Percentiles rank a stretch among this genome's conserved stretches.
Conservation (phyloP, 2,888 invertebrate species). For the Mesoligia furuncula region DNA sequence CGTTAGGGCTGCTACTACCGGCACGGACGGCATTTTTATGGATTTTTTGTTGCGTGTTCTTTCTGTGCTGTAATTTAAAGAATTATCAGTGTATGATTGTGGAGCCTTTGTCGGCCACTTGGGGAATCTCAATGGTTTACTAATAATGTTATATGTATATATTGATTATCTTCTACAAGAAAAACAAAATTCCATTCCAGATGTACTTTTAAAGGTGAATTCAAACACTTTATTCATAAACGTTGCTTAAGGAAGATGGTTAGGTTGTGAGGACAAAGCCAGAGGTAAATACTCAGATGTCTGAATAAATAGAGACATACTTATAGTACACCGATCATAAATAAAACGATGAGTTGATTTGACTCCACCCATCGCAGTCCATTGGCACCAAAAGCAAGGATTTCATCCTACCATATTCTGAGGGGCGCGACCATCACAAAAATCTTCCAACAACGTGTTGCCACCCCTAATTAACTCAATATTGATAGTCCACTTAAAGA, state of each 20-base stretch:
- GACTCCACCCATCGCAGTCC: not conserved
- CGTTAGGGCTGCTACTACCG: slow-evolving; percentile 30
- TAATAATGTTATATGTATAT: not conserved
- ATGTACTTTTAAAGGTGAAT: no score
- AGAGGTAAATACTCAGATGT: not conserved
- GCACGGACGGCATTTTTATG: not conserved
- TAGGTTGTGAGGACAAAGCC: not conserved
- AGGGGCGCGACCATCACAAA: not conserved
- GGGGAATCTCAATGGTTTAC: not conserved
- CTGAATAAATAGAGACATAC: not conserved
- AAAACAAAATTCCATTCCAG: not conserved
- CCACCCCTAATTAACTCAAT: slow-evolving; percentile 33
- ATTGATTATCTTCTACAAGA: not conserved
- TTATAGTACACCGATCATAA: not conserved
- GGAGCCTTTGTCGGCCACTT: not conserved
- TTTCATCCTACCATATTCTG: not conserved
- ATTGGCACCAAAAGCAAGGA: not conserved
- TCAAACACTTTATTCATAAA: no score
- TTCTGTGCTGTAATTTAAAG: not conserved
- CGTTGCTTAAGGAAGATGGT: no score
- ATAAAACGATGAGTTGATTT: not conserved
- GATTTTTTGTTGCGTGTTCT: not conserved
- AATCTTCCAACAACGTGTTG: not conserved
- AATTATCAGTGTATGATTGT: not conserved
- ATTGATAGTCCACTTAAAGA: slow-evolving; percentile 53